phyloP scores from a whole-genome alignment of 2,113 vertebrate genomes.

The Halichoeres trimaculatus region DNA sequence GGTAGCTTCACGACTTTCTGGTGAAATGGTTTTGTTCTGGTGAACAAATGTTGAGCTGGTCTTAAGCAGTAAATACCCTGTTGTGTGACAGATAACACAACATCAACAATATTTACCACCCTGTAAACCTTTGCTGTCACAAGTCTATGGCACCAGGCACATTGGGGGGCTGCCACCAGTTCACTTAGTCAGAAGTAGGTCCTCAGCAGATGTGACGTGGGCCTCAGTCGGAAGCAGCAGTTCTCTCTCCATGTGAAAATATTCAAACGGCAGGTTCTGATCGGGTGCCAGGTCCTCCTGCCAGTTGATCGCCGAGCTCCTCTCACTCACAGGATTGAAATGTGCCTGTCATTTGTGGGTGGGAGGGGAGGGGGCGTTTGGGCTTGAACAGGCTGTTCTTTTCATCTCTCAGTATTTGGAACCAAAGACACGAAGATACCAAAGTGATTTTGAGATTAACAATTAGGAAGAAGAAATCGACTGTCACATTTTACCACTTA shows the following conservation, averaged over 20 bases:
- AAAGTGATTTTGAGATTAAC: conserved; percentile 35
- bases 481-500: conserved; percentile 10
- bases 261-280: conserved; percentile 66
- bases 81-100: too few relatives aligned
- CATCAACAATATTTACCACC: conserved; percentile 14
- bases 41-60: too few relatives aligned
- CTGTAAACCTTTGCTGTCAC: conserved; percentile 27
- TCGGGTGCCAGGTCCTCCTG: conserved; percentile 64
- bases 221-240: conserved; percentile 62
- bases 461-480: conserved; percentile 26
- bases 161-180: conserved; percentile 45
- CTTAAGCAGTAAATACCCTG: too few relatives aligned
- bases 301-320: conserved; percentile 60
- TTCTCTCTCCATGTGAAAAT: conserved; percentile 63
- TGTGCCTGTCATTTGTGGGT: conserved; percentile 76
- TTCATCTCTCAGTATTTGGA: conserved; percentile 50
- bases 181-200: conserved; percentile 61
- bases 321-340: conserved; percentile 76
- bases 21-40: too few relatives aligned
- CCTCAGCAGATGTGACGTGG: conserved; percentile 79
- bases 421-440: conserved; percentile 35
- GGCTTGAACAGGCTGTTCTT: conserved; percentile 68
- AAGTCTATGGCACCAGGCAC: conserved; percentile 50
- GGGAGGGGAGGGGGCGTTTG: conserved; percentile 56
- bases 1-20: too few relatives aligned